Percentiles rank a stretch among this genome's conserved stretches.
Conservation (phyloP, 2,113 vertebrate genomes). For the Hydrochoerus hydrochaeris region DNA sequence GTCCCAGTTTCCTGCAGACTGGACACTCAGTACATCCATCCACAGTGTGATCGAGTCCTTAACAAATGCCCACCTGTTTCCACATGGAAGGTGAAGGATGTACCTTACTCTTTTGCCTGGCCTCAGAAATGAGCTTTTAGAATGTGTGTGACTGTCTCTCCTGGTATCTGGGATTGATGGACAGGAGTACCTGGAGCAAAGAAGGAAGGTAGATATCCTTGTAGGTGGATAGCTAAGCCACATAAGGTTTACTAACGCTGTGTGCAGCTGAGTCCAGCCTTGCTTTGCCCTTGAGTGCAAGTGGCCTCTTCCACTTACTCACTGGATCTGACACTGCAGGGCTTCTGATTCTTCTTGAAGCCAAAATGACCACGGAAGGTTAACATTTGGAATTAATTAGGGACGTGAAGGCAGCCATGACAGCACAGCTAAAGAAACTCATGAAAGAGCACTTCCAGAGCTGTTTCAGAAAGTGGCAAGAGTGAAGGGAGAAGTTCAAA, state of each 20-base stretch:
- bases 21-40: background rate
- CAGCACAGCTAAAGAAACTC: background rate
- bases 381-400: background rate
- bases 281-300: too few relatives aligned
- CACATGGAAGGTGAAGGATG: background rate
- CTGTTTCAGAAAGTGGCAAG: background rate
- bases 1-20: background rate
- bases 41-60: slow-evolving; percentile 50
- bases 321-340: background rate
- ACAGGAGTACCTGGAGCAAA: background rate
- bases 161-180: rapidly evolving
- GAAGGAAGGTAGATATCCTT: background rate
- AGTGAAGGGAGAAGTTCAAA: background rate
- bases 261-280: too few relatives aligned
- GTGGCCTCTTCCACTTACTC: too few relatives aligned
- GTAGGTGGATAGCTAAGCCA: too few relatives aligned
- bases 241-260: too few relatives aligned
- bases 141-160: background rate
- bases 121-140: background rate
- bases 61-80: slow-evolving; percentile 47
- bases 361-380: background rate
- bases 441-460: background rate
- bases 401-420: background rate
- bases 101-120: background rate
- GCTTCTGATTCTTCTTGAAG: background rate